These are phyloP conservation scores for Perca schrenkii DNA, from an alignment of 2,113 vertebrate genomes.

Conservation along the genomic window DNA sequence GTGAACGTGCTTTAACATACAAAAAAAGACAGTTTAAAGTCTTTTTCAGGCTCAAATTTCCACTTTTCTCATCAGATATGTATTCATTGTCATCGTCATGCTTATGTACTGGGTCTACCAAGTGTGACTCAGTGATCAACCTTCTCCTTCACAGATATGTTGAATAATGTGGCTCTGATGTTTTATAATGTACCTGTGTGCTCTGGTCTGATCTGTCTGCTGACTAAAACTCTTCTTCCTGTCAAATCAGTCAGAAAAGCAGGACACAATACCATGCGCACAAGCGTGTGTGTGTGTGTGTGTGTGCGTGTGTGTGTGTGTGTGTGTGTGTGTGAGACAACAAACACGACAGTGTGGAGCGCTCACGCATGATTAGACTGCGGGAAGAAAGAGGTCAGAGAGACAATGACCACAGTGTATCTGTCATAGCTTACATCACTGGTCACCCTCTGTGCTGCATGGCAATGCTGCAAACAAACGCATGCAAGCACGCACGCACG, in stretches of 20 bases:
- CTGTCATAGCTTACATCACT: slow-evolving; percentile 74
- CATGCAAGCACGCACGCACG: slow-evolving; percentile 49
- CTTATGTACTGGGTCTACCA: background rate
- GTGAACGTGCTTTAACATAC: no score
- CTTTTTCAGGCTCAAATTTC: background rate
- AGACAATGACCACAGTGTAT: slow-evolving; percentile 77
- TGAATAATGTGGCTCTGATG: background rate
- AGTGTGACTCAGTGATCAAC: background rate
- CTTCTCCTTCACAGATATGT: background rate
- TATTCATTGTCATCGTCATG: background rate
- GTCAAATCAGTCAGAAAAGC: slow-evolving; percentile 57
- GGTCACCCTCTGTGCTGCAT: slow-evolving; percentile 51
- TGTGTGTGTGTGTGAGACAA: slow-evolving; percentile 52
- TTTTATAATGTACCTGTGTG: slow-evolving; percentile 26
- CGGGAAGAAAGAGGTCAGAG: slow-evolving; percentile 64
- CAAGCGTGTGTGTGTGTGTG: slow-evolving; percentile 14
- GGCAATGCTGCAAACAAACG: slow-evolving; percentile 49
- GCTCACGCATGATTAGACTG: slow-evolving; percentile 66
- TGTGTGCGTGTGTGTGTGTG: slow-evolving; percentile 18
- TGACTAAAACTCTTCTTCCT: slow-evolving; percentile 46
- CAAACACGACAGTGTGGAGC: slow-evolving; percentile 59
- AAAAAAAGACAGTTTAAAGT: background rate
- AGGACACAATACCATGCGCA: slow-evolving; percentile 17
- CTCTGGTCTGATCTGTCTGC: slow-evolving; percentile 19
- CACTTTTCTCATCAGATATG: background rate